These are phyloP conservation scores for Hirtodrosophila histrioides DNA, from an alignment of 2,888 invertebrate genomes.

Conservation along the genomic window DNA sequence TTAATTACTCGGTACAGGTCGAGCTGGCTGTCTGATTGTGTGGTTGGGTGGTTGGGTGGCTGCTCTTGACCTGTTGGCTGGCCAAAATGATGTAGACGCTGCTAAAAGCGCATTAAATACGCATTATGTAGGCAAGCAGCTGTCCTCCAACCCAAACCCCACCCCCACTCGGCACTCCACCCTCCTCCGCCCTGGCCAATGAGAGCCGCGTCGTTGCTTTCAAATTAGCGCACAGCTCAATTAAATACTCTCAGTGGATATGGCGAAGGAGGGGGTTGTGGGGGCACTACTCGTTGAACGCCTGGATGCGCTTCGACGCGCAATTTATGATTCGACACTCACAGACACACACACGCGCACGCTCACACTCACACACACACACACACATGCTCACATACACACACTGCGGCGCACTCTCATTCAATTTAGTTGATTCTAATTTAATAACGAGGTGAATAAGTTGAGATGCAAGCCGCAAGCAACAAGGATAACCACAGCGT, in stretches of 20 bases:
- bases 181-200: slow-evolving; percentile 23
- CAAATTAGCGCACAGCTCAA: slow-evolving; percentile 75
- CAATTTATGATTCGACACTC: slow-evolving; percentile 58
- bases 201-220: slow-evolving; percentile 68
- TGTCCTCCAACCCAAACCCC: background rate
- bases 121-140: slow-evolving; percentile 53
- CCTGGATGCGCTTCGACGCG: slow-evolving; percentile 72
- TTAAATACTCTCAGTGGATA: slow-evolving; percentile 49
- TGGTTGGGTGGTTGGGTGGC: too few relatives aligned
- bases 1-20: slow-evolving; percentile 38
- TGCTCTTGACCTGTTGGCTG: slow-evolving; percentile 41
- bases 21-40: slow-evolving; percentile 1
- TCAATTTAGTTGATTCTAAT: slow-evolving; percentile 72
- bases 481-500: slow-evolving; percentile 41
- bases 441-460: slow-evolving; percentile 67
- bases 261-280: background rate
- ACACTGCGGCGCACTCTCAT: slow-evolving; percentile 24
- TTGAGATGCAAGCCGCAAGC: slow-evolving; percentile 38
- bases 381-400: slow-evolving; percentile 10
- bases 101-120: slow-evolving; percentile 71
- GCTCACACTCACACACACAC: slow-evolving; percentile 7
- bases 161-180: background rate
- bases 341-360: slow-evolving; percentile 17
- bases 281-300: slow-evolving; percentile 38
- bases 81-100: slow-evolving; percentile 8